Percentiles rank a stretch among this genome's conserved stretches.
Evolutionary conservation across 1,140 invertebrate species (phyloP).

Genomic region (Camponotus vicinus): DNA sequence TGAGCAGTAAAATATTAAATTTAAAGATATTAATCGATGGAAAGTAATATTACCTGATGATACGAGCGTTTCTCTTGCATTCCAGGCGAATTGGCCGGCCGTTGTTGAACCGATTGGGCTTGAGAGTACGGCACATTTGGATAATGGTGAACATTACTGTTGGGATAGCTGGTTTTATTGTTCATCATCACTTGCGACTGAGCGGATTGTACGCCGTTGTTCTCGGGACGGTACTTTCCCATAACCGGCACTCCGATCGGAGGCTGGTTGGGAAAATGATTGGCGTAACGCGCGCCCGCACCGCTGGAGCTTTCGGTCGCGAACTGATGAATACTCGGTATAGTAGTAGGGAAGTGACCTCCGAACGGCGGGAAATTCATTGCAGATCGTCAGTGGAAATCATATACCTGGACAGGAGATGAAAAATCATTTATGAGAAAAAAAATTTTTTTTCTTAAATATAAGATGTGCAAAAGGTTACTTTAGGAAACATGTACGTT

Average conservation of each 20-base stretch:
- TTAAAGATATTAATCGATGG: background rate
- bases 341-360: conserved; percentile 88
- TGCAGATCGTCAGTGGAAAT: conserved; percentile 80
- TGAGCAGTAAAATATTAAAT: background rate
- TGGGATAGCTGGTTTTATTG: conserved; percentile 83
- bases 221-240: conserved; percentile 84
- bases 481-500: background rate
- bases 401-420: conserved; percentile 78
- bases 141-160: conserved; percentile 85
- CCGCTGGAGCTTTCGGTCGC: conserved; percentile 86
- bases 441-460: no score
- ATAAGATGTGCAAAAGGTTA: background rate
- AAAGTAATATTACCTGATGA: conserved; percentile 80
- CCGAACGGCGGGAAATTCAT: conserved; percentile 90
- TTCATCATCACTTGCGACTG: conserved; percentile 86
- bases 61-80: conserved; percentile 85
- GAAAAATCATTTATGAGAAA: background rate
- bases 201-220: conserved; percentile 83
- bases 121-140: conserved; percentile 84
- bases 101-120: conserved; percentile 83
- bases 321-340: conserved; percentile 89
- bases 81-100: conserved; percentile 84
- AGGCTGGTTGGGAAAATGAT: conserved; percentile 85
- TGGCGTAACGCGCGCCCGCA: conserved; percentile 84
- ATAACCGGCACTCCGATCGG: conserved; percentile 85